Conservation (phyloP, 2,888 invertebrate genomes). For the Ophraella communa region DNA sequence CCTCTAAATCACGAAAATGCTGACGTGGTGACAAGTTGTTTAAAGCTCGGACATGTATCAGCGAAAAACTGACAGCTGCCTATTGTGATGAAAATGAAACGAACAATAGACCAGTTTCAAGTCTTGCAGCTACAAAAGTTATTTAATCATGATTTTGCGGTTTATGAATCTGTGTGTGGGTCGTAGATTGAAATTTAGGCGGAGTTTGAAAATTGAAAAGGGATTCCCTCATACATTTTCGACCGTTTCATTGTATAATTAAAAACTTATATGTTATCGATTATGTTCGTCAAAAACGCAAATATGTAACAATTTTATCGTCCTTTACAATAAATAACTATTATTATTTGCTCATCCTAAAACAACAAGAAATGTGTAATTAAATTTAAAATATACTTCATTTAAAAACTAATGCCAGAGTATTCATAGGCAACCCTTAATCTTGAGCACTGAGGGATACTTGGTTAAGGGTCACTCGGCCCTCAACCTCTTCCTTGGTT, state of each 20-base stretch:
- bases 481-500: too few relatives aligned
- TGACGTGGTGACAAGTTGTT: constrained; percentile 46
- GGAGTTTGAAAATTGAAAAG: neutral
- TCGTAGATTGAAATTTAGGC: neutral
- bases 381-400: too few relatives aligned
- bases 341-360: too few relatives aligned
- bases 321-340: too few relatives aligned
- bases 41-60: constrained; percentile 45
- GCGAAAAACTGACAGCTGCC: constrained; percentile 35
- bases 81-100: constrained; percentile 31
- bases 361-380: too few relatives aligned
- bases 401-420: too few relatives aligned
- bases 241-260: neutral
- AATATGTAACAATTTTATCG: too few relatives aligned
- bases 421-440: too few relatives aligned
- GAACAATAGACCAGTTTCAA: constrained; percentile 26
- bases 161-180: neutral
- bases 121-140: constrained; percentile 20
- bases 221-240: neutral
- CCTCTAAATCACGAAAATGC: constrained; percentile 47
- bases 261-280: too few relatives aligned
- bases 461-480: too few relatives aligned
- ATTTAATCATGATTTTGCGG: constrained; percentile 28
- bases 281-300: neutral
- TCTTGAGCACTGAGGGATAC: too few relatives aligned